Evolutionary conservation across 2,113 vertebrate species (phyloP).

Genomic region (Neogale vison): DNA sequence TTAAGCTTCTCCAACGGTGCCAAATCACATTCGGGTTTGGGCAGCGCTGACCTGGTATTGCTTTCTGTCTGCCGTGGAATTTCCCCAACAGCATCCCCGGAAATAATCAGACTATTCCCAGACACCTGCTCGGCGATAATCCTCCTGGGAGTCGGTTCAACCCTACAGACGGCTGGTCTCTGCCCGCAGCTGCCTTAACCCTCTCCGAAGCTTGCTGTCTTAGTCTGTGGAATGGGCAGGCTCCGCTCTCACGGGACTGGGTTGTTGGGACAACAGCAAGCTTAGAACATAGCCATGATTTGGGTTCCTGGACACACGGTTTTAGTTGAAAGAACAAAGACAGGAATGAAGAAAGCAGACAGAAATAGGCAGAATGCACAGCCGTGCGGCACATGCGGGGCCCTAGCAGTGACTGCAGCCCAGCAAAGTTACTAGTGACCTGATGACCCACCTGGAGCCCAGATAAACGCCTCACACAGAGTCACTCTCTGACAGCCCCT

Average conservation of each 20-base stretch:
- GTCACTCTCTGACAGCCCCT: neutral
- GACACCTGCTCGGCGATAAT: neutral
- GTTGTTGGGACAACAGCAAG: too few relatives aligned
- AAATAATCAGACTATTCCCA: neutral
- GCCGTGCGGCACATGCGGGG: rapidly evolving
- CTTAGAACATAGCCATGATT: neutral
- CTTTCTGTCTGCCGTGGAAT: neutral
- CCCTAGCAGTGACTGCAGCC: neutral
- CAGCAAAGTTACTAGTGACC: neutral
- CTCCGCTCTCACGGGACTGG: neutral
- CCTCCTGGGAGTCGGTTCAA: neutral
- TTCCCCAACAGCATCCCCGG: neutral
- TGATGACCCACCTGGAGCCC: neutral
- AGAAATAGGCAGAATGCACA: neutral
- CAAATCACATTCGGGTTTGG: neutral
- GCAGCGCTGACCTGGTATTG: neutral
- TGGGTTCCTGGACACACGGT: neutral
- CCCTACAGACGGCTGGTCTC: neutral
- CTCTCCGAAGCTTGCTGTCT: neutral
- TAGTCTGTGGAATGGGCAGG: neutral
- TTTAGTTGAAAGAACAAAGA: neutral
- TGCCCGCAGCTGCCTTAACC: neutral
- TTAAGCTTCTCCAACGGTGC: neutral
- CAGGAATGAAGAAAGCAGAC: neutral
- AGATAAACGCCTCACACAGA: rapidly evolving